Evolutionary conservation across 2,797 vertebrate genomes (phyloP), one percentile per base, ranked within the genome.

Genomic region (Lacerta bilineata): DNA sequence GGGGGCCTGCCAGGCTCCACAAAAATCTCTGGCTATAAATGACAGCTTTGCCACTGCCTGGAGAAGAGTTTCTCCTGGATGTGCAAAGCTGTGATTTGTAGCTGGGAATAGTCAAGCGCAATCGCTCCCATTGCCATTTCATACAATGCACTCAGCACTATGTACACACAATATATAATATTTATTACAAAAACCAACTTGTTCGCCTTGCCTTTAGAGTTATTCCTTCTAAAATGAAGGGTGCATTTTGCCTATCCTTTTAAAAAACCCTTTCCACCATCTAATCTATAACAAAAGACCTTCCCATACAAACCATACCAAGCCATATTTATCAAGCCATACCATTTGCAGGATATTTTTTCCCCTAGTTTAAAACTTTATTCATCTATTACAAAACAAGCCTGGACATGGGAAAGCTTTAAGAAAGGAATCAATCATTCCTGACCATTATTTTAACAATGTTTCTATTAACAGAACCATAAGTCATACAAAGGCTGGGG

Each of bases 361-460:
- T 2, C 1, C 5, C n/a, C 29, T 41, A 83, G 29, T 72, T 83
- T 55, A 55, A 18, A 50, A 55, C 27, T 25, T n/a, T n/a, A 10
- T 46, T 77, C 59, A 64, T 66, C 6, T 85, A n/a, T 76, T 41
- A 64, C 64, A 23, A 41, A 85, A 66, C 9, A 66, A 43, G 9
- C 39, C 68, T 9, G 46, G 29, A 0, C n/a, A 64, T 25, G 64
- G 50, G 72, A 74, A 29, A 61, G 15, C 36, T 75, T 84, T 84
- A 75, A 84, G 50, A 75, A 59, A 85, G 17, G 17, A 83, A 77
- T 20, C 46, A 77, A 85, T 43, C 27, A n/a, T 77, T 85, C 43
- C 59, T 64, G 74, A 39, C 61, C 29, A 27, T n/a, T 61, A 27
- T 76, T 23, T 36, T 55, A 72, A 72, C 61, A 76, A 43, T n/a